These are phyloP conservation scores for Myotis pilosus DNA, from an alignment of 2,797 vertebrate species.

Conservation along the genomic window DNA sequence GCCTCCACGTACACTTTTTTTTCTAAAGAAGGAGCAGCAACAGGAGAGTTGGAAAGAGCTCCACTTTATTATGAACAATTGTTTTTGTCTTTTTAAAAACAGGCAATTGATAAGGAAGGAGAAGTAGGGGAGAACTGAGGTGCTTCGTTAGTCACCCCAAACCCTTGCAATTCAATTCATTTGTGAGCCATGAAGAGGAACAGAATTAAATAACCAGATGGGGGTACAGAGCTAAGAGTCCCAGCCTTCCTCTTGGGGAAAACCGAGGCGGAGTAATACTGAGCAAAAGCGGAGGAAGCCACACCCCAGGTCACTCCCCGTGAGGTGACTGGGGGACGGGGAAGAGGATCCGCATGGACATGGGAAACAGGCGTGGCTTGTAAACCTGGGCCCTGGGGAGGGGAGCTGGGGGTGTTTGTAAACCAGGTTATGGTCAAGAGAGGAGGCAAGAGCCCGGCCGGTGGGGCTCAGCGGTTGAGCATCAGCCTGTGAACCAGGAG, in stretches of 20 bases:
- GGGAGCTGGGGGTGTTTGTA: conserved; percentile 26
- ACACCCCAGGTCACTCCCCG: neutral
- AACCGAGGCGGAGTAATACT: conserved; percentile 64
- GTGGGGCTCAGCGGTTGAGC: no score
- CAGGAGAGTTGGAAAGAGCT: neutral
- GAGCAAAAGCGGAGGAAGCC: conserved; percentile 48
- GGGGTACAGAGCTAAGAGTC: conserved; percentile 1
- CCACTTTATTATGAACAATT: conserved; percentile 73
- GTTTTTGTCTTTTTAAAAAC: conserved; percentile 19
- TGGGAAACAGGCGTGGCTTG: neutral
- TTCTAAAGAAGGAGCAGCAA: neutral
- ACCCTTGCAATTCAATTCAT: neutral
- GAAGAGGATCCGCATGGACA: neutral
- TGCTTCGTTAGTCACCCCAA: neutral
- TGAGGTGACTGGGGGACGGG: neutral
- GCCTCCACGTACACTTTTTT: neutral
- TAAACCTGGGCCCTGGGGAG: conserved; percentile 52
- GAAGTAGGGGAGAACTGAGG: neutral
- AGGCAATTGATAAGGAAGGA: neutral
- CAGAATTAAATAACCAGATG: conserved; percentile 63
- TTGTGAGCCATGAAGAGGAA: conserved; percentile 11
- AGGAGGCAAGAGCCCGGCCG: neutral
- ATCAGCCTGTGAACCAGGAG: no score
- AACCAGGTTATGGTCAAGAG: conserved; percentile 32
- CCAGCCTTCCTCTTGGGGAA: conserved; percentile 31